Base-by-base conservation (phyloP, 2,113 vertebrate species). In the Desmodus rotundus region DNA sequence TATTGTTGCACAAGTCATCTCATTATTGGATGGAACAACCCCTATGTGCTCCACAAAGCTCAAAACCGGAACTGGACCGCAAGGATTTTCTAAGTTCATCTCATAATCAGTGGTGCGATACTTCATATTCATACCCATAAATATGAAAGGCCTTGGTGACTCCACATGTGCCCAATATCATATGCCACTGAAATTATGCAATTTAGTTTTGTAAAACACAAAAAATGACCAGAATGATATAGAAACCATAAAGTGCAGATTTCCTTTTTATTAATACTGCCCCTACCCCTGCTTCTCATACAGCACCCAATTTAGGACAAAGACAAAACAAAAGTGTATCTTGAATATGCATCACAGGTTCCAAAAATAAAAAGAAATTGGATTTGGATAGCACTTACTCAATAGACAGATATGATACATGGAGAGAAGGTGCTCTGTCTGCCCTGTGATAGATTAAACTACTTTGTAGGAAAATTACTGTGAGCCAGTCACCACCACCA, bases 381-480 rank as follows among this genome's bases (percentile, higher is more conserved):
- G 98, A 99, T 99, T 99, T 98, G 98, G 99, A 98, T 99, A 98
- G 98, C 98, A 98, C 98, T 99, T 99, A 99, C 98, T 99, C 98
- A 98, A 99, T 98, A 99, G 99, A 99, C 99, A 99, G 98, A 99
- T 99, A 99, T 99, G 99, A 99, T 99, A 99, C 99, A 99, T 99
- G 99, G 99, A 99, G 99, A 99, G 98, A 99, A 99, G 99, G 99
- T 99, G 99, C 99, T 99, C 99, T 99, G 99, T 99, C 99, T 99
- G 99, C 99, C 98, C 98, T 99, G 99, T 99, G 99, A 99, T 99
- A 99, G 99, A 99, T 99, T 99, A 99, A 99, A 99, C 99, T 99
- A 99, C 99, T 99, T 99, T 99, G 99, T 99, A 99, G 98, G 99
- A 99, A 99, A 99, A 99, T 99, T 99, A 99, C 99, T 99, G 99